Base-by-base conservation (phyloP, 2,888 invertebrate genomes). In the Hylaea fasciaria region DNA sequence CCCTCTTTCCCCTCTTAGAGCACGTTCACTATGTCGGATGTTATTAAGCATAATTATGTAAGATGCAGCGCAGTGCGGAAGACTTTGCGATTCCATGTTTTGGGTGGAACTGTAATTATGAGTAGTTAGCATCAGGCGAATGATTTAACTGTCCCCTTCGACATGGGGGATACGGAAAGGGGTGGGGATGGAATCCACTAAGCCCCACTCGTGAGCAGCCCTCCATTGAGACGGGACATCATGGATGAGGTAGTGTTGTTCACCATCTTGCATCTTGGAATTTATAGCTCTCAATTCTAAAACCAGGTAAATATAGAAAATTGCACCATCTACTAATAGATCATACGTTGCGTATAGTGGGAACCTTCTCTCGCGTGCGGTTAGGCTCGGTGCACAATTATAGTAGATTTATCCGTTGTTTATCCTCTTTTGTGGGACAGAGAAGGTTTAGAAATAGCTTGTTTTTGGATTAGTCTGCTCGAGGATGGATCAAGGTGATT, bases 361-460 rank as follows among this genome's bases (percentile, higher is more conserved):
- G 44, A 59, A 48, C 53, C 0, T n/a, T 37, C 37, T 11, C 28
- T 44, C 12, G 12, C 49, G 37, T 55, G 50, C 50, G 64, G 58
- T 68, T 61, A 65, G 64, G 69, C 65, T 62, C 44, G 22, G 65
- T 67, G 61, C 62, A 67, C 67, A 67, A 69, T 69, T 66, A 66
- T 62, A 51, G 58, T 50, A 50, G 65, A 63, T 56, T 68, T 64
- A 64, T 41, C 62, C 50, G 29, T 49, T 59, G 59, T 54, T 59
- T 59, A 59, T 62, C 51, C 45, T 57, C 52, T 41, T 57, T 52
- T 56, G 56, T 28, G 32, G 39, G 40, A 46, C 57, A 50, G 50
- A 57, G 44, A 49, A 60, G 60, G 54, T 40, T 54, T 59, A 59
- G 53, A 44, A 49, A 54, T 59, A 16, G 58, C 51, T 52, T 43